Percentiles rank a stretch among this genome's conserved stretches.
phyloP scores from a whole-genome alignment of 2,797 vertebrate species.

The Ficedula albicollis region DNA sequence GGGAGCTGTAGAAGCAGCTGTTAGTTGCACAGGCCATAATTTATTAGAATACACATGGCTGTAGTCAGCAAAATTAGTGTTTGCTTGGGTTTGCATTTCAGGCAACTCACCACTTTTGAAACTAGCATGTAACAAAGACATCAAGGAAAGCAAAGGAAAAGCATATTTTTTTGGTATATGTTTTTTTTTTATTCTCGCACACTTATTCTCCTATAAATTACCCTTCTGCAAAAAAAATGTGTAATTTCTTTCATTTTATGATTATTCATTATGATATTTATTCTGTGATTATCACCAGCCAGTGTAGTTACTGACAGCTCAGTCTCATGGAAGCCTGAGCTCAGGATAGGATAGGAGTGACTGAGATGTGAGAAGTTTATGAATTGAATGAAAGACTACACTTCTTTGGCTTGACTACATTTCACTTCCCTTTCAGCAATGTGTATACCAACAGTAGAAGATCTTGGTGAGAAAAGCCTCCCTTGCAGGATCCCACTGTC shows the following conservation, averaged over 20 bases:
- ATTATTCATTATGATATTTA: neutral
- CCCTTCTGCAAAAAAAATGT: neutral
- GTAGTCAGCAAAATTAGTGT: constrained; percentile 67
- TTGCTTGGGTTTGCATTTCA: constrained; percentile 61
- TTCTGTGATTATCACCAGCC: neutral
- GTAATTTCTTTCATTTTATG: constrained; percentile 18
- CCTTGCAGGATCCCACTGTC: neutral
- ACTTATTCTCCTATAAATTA: neutral
- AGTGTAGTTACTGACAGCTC: neutral
- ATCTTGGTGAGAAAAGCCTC: neutral
- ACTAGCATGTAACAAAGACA: neutral
- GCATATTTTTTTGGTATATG: accelerated
- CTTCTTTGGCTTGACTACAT: neutral
- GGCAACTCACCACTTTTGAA: constrained; percentile 28
- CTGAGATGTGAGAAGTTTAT: neutral
- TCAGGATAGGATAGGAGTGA: neutral
- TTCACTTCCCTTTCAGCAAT: neutral
- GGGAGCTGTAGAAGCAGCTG: constrained; percentile 51
- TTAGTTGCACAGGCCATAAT: constrained; percentile 46
- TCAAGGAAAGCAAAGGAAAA: constrained; percentile 7
- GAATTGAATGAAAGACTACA: neutral
- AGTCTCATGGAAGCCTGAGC: neutral
- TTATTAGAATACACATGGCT: constrained; percentile 50
- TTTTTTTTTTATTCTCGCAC: neutral
- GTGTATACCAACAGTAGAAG: neutral